Evolutionary conservation across 35 echinoderm and acorn worm species (phyloP).

Genomic region (Apostichopus parvimensis): DNA sequence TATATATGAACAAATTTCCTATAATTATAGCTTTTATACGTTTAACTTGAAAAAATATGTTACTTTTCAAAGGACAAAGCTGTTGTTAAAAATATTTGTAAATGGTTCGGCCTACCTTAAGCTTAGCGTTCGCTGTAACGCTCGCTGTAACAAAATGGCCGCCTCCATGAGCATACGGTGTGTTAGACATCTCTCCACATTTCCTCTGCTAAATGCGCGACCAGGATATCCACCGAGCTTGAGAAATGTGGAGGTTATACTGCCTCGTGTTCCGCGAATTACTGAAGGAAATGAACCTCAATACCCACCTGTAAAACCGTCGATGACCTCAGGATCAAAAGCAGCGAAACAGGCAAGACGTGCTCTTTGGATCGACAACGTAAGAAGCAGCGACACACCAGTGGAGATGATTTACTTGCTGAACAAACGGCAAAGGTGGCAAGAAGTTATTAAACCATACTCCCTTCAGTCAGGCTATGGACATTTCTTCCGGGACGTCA

Average conservation of each 20-base stretch:
- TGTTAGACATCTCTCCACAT: slow-evolving; percentile 24
- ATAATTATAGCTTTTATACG: too few relatives aligned
- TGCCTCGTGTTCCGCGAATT: slow-evolving; percentile 15
- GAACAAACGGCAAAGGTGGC: not conserved
- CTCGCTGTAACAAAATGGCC: slow-evolving; percentile 59
- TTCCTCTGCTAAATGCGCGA: slow-evolving; percentile 27
- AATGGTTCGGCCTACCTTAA: too few relatives aligned
- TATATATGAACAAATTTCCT: too few relatives aligned
- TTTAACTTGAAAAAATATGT: too few relatives aligned
- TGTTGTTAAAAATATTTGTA: not conserved
- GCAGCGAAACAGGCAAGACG: not conserved
- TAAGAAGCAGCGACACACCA: slow-evolving; percentile 9
- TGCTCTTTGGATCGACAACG: not conserved
- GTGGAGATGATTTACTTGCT: slow-evolving; percentile 29
- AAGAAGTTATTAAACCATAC: slow-evolving; percentile 14
- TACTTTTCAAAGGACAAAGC: not conserved
- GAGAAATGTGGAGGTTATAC: not conserved
- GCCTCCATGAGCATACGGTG: slow-evolving; percentile 11
- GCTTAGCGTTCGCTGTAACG: too few relatives aligned
- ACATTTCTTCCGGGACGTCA: slow-evolving; percentile 3
- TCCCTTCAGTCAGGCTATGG: not conserved
- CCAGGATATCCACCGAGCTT: slow-evolving; percentile 54
- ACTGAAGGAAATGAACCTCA: slow-evolving; percentile 35
- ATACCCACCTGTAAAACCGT: slow-evolving; percentile 36
- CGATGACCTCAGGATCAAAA: not conserved